Evolutionary conservation across 2,113 vertebrate species (phyloP), one percentile per base, ranked within the genome.

Genomic region (Ammodytes dubius): DNA sequence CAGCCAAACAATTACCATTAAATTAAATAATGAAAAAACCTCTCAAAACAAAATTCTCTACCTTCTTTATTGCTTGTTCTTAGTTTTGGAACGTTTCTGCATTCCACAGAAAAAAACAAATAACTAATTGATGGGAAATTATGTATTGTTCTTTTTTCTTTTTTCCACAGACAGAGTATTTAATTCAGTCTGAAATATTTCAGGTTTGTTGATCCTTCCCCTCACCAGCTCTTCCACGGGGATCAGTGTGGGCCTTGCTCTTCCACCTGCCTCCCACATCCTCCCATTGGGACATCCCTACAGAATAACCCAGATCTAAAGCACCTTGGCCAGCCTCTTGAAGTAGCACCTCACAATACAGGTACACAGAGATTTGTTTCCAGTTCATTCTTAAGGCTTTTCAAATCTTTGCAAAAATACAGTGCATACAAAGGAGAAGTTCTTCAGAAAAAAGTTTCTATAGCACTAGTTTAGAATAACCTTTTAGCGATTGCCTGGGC

Each of bases 161-260:
- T n/a, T 40, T 61, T 46, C 8, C 9, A 39, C 50, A 60, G 19
- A 8, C 56, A 57, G 19, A 47, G 6, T 58, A 65, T 88, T 92
- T 74, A 90, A 58, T 83, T 58, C 35, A 27, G 47, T 91, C 46
- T 92, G 84, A 83, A 82, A 88, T 86, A 74, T 92, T 92, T 90
- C 91, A 99, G 97, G 90, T 97, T 96, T 94, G 93, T 91, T 75
- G 91, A 94, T 92, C 87, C 93, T 78, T 95, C 95, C 89, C 92
- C 96, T 87, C 95, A 95, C 60, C 96, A 95, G 89, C 92, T 95
- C 76, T 95, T 93, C 86, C 88, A 95, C 7, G 86, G 90, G 78
- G 90, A 86, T 60, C 74, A 78, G 49, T 86, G 91, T 79, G 83
- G 94, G 78, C 87, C 95, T 45, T 86, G 92, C 81, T 85, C 93